Evolutionary conservation across 2,113 vertebrate species (phyloP).

Genomic region (Phainopepla nitens): DNA sequence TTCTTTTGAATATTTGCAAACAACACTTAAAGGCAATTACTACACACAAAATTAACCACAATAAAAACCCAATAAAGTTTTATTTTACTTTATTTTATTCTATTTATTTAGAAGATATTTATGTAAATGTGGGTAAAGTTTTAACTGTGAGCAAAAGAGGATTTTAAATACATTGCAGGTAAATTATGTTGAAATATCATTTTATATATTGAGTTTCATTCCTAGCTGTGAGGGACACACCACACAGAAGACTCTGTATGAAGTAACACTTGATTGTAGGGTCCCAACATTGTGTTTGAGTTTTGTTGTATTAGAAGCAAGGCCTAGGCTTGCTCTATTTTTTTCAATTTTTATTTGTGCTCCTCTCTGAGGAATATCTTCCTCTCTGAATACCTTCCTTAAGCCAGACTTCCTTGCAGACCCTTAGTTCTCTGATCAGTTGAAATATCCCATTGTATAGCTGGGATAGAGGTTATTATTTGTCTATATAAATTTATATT

Average conservation of each 20-base stretch:
- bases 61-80: background rate
- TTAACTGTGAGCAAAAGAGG: background rate
- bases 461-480: background rate
- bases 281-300: rapidly evolving
- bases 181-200: background rate
- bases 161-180: background rate
- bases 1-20: background rate
- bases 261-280: background rate
- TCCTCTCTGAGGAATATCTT: too few relatives aligned
- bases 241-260: background rate
- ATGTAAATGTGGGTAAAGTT: background rate
- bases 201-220: background rate
- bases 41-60: background rate
- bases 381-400: background rate
- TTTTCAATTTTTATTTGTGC: background rate
- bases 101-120: background rate
- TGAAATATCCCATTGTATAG: background rate
- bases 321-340: rapidly evolving
- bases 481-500: background rate
- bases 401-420: background rate
- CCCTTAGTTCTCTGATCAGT: background rate
- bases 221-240: background rate
- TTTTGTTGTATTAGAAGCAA: background rate
- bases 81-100: background rate
- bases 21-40: background rate